Conservation (phyloP, 2,113 vertebrate genomes). For the Cottus gobio region DNA sequence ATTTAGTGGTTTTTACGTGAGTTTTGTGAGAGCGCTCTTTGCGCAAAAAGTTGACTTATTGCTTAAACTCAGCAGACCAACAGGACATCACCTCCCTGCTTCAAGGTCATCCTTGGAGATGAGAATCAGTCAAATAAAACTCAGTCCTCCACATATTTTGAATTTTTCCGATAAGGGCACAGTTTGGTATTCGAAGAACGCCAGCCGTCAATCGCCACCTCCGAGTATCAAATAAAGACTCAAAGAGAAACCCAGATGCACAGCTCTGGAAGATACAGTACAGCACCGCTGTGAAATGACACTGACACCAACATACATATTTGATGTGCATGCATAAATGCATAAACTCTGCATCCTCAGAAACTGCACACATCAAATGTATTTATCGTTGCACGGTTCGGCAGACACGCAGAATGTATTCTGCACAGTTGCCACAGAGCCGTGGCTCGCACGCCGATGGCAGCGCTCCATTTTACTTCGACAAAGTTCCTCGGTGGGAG, state of each 20-base stretch:
- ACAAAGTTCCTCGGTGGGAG: slow-evolving; percentile 43
- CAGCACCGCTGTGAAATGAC: slow-evolving; percentile 17
- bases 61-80: not conserved
- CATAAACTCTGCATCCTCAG: slow-evolving; percentile 32
- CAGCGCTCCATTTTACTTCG: slow-evolving; percentile 22
- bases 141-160: not conserved
- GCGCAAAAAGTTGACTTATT: not conserved
- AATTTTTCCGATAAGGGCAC: not conserved
- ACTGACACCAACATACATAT: not conserved
- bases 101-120: not conserved
- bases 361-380: slow-evolving; percentile 37
- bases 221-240: not conserved
- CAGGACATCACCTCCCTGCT: not conserved
- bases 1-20: not conserved
- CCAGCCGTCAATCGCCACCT: not conserved
- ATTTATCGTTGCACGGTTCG: slow-evolving; percentile 13
- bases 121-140: not conserved
- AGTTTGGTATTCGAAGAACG: not conserved
- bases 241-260: not conserved
- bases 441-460: slow-evolving; percentile 18
- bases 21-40: not conserved
- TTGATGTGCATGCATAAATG: slow-evolving; percentile 36
- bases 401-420: slow-evolving; percentile 26
- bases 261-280: slow-evolving; percentile 23
- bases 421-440: slow-evolving; percentile 45